phyloP scores from a whole-genome alignment of 2,113 vertebrate species.

The Pluvialis apricaria region DNA sequence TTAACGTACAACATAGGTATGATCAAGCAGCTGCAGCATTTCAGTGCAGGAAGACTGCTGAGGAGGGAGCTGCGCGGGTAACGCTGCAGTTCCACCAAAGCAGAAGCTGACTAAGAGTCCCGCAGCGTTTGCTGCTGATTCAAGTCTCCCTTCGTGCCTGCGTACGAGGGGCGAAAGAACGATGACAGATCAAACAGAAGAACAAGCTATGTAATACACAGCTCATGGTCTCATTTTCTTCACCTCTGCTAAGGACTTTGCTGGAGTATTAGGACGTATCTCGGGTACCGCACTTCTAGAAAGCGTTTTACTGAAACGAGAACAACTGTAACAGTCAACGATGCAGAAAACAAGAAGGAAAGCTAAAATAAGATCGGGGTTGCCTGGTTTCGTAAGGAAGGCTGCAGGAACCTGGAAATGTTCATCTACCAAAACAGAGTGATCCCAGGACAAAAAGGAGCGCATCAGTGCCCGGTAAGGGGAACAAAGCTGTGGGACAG shows the following conservation, averaged over 20 bases:
- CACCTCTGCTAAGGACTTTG: background rate
- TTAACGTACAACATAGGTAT: accelerated
- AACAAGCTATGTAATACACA: accelerated
- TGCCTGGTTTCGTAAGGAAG: no score
- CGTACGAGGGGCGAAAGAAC: no score
- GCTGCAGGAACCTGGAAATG: background rate
- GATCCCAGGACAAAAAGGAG: background rate
- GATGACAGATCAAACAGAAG: no score
- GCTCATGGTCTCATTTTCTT: accelerated
- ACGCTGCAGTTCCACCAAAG: accelerated
- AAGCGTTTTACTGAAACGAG: background rate
- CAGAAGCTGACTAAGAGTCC: no score
- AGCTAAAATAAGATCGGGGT: background rate
- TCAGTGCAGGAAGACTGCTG: background rate
- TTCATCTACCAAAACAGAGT: background rate
- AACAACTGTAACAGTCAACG: background rate
- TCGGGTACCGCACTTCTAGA: no score
- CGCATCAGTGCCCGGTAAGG: accelerated
- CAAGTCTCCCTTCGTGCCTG: accelerated
- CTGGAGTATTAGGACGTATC: background rate
- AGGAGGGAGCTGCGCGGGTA: accelerated
- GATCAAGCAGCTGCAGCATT: background rate
- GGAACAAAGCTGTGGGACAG: accelerated
- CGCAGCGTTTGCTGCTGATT: no score
- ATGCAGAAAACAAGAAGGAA: background rate